These are phyloP conservation scores for Pseudomugil gertrudae DNA, from an alignment of 2,797 vertebrate species.

Conservation along the genomic window DNA sequence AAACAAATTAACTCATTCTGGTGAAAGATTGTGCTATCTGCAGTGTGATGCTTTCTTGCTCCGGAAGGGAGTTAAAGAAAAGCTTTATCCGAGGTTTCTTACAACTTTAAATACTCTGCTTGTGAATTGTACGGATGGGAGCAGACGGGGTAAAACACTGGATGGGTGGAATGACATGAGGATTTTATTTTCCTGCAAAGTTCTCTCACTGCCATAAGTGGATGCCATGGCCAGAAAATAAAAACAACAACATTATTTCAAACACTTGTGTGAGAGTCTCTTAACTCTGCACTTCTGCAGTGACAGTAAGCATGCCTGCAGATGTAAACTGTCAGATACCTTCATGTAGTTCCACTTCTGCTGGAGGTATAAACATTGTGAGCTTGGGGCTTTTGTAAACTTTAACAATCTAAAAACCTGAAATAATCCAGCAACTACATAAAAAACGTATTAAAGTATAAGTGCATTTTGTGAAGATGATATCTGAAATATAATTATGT, in stretches of 20 bases:
- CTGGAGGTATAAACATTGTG: too few species aligned
- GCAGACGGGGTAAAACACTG: slow-evolving; percentile 28
- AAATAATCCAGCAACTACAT: too few species aligned
- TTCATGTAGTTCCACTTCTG: background rate
- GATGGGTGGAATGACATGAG: slow-evolving; percentile 34
- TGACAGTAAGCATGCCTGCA: slow-evolving; percentile 3
- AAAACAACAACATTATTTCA: slow-evolving; percentile 25
- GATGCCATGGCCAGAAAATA: slow-evolving; percentile 23
- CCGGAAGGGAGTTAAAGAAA: slow-evolving; percentile 36
- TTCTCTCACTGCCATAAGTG: slow-evolving; percentile 35
- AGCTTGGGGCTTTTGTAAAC: too few species aligned
- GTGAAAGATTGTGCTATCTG: slow-evolving; percentile 17
- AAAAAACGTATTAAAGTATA: too few species aligned
- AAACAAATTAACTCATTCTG: slow-evolving; percentile 5
- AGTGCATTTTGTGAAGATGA: too few species aligned
- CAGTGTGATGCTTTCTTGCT: slow-evolving; percentile 17
- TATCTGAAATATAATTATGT: background rate
- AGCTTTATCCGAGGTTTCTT: slow-evolving; percentile 32
- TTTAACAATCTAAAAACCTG: too few species aligned
- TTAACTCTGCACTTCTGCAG: slow-evolving; percentile 4
- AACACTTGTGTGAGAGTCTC: slow-evolving; percentile 2
- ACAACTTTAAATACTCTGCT: slow-evolving; percentile 7
- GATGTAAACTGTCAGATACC: too few species aligned
- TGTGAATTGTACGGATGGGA: slow-evolving; percentile 16
- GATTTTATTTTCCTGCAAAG: background rate